These are phyloP conservation scores for Pollenia angustigena DNA, from an alignment of 2,888 invertebrate species.

Conservation along the genomic window DNA sequence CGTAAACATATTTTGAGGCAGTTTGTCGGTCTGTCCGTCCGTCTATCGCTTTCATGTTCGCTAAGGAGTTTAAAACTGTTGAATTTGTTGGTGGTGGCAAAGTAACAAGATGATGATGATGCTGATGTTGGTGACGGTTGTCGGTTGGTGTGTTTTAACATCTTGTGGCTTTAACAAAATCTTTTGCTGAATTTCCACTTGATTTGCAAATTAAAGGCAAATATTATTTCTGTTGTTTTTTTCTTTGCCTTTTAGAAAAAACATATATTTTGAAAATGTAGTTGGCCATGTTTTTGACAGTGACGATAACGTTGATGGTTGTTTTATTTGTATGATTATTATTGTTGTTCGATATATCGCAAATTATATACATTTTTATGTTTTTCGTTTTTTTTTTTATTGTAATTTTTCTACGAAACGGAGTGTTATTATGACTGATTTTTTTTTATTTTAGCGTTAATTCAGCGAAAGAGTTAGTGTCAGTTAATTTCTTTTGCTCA, in stretches of 20 bases:
- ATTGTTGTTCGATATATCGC: slow-evolving; percentile 57
- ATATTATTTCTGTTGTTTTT: slow-evolving; percentile 34
- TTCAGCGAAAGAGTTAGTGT: neutral
- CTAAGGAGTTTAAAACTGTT: neutral
- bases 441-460: slow-evolving; percentile 5
- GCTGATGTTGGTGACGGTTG: neutral
- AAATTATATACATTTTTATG: slow-evolving; percentile 24
- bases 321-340: slow-evolving; percentile 1
- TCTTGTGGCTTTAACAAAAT: slow-evolving; percentile 59
- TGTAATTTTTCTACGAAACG: neutral
- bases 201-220: slow-evolving; percentile 66
- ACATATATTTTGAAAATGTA: slow-evolving; percentile 18
- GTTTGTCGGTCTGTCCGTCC: neutral
- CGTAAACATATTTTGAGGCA: slow-evolving; percentile 44
- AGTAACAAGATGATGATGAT: slow-evolving; percentile 33
- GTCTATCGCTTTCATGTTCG: neutral
- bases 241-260: neutral
- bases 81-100: slow-evolving; percentile 30
- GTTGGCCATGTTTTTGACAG: slow-evolving; percentile 36
- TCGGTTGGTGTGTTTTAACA: slow-evolving; percentile 26
- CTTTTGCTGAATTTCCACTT: slow-evolving; percentile 65
- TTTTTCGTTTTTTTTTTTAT: neutral
- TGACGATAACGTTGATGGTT: slow-evolving; percentile 34
- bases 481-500: neutral
- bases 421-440: slow-evolving; percentile 8